phyloP scores from a whole-genome alignment of 2,113 vertebrate genomes.

The Podarcis raffonei region DNA sequence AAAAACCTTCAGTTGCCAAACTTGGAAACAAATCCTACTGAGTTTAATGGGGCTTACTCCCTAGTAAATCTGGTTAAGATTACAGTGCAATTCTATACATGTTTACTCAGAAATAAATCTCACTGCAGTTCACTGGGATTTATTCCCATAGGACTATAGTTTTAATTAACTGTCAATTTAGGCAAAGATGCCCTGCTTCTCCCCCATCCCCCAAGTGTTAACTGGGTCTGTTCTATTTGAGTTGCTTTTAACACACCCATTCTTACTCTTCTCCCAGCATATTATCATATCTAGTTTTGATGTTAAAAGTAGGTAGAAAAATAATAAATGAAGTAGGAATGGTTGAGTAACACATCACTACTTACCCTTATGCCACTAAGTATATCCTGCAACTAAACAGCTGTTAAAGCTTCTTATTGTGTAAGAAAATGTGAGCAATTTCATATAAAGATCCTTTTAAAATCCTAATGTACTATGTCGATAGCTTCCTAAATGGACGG shows the following conservation, averaged over 20 bases:
- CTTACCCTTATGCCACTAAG: background rate
- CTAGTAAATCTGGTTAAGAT: background rate
- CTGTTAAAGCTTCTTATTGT: background rate
- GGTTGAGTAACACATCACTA: background rate
- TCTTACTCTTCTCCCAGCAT: background rate
- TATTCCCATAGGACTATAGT: background rate
- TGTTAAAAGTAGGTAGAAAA: too few species aligned
- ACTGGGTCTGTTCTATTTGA: too few species aligned
- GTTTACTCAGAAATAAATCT: too few species aligned
- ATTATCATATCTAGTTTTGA: background rate
- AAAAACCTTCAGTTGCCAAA: fast-evolving
- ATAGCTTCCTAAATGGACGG: background rate
- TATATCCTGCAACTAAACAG: background rate
- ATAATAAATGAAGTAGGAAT: background rate
- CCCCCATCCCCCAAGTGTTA: too few species aligned
- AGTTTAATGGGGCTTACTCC: background rate
- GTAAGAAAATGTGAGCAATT: background rate
- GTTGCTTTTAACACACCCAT: background rate
- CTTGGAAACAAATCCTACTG: background rate
- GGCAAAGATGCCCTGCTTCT: too few species aligned
- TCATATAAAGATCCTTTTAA: background rate
- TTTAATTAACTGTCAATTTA: too few species aligned
- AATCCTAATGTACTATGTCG: background rate
- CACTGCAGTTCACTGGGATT: background rate
- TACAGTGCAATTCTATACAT: background rate